Base-by-base conservation (phyloP, 2,888 invertebrate genomes). In the Deilephila porcellus region DNA sequence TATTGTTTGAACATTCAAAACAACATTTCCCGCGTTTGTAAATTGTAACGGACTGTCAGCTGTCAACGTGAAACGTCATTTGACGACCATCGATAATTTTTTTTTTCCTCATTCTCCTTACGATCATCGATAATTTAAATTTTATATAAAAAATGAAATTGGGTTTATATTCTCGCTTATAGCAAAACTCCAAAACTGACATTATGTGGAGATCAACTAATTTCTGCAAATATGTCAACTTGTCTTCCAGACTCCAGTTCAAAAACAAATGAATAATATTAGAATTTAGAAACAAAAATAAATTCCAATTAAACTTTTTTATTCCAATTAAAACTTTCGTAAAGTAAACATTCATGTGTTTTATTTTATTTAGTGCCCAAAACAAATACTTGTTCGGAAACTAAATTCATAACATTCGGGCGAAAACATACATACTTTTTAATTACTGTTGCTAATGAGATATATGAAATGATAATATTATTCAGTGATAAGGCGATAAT, bases 401-500 rank as follows among this genome's bases (percentile, higher is more conserved):
- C 11, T 45, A 45, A 11, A 14, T 45, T 45, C 45, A 14, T 45
- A 45, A 14, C 45, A 45, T 45, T 45, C 20, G 37, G 67, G 20
- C 67, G 19, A 17, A 37, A 63, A 64, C 59, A 71, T 53, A 56
- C 6, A 56, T 53, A 70, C 45, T 45, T 56, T 53, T 60, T 71
- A 52, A 53, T 32, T 52, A 67, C 73, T 45, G 17, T 37, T 77
- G 76, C 64, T 79, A 82, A 82, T 82, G 78, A 81, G 71, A 70
- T 81, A 80, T 82, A 82, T 82, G 81, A 78, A 71, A 76, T 76
- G 82, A 81, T 82, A 84, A 81, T 76, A 62, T 29, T 77, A 75
- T 77, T 79, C 71, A 76, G 74, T 60, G 79, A 81, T 81, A 81
- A 74, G 73, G 74, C n/a, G 20, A 75, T 76, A 71, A 64, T n/a